phyloP scores from a whole-genome alignment of 2,113 vertebrate species.

The Struthidea cinerea region DNA sequence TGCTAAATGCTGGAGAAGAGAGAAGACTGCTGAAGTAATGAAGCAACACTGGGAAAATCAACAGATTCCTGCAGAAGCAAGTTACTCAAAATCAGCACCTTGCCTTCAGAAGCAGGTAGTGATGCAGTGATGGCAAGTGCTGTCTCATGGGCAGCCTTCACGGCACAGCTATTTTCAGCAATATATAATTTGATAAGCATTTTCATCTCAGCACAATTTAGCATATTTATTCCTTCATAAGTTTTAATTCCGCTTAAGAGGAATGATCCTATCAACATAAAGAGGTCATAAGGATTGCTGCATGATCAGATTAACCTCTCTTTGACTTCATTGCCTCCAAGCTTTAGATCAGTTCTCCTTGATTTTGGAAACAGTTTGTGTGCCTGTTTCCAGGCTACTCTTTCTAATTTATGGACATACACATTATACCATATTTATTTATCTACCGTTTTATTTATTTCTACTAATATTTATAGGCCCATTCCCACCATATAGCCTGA shows the following conservation, averaged over 20 bases:
- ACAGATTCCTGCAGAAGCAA: not conserved
- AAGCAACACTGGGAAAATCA: not conserved
- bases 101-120: not conserved
- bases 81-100: not conserved
- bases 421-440: not conserved
- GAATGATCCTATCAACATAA: constrained; percentile 40
- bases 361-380: not conserved
- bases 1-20: not conserved
- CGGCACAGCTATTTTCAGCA: not conserved
- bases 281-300: constrained; percentile 28
- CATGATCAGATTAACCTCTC: constrained; percentile 27
- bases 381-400: not conserved
- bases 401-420: not conserved
- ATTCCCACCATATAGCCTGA: not conserved
- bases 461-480: not conserved
- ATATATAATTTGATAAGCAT: not conserved
- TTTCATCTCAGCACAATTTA: not conserved
- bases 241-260: constrained; percentile 24
- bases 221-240: not conserved
- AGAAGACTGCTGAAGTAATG: not conserved
- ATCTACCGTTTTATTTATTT: not conserved
- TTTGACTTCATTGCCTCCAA: not conserved
- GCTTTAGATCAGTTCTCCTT: not conserved
- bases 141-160: not conserved
- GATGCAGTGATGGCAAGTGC: not conserved